A percentile compares a stretch with the other conserved stretches of the same genome.
These are phyloP conservation scores for Lasioglossum oenotherae DNA, from an alignment of 2,888 invertebrate species.

Conservation along the genomic window DNA sequence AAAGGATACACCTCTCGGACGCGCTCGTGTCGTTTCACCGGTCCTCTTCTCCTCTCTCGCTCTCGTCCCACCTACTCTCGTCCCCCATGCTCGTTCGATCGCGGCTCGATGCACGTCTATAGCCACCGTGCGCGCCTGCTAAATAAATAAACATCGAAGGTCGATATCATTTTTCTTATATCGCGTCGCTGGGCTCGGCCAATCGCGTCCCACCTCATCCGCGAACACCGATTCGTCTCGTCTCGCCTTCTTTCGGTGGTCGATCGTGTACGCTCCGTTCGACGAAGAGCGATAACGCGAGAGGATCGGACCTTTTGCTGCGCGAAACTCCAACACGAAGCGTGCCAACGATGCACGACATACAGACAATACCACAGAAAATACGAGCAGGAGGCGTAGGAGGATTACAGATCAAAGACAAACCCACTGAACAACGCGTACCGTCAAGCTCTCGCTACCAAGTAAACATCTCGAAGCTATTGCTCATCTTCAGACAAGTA, in stretches of 20 bases:
- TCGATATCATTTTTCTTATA: constrained; percentile 58
- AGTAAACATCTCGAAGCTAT: too few species aligned
- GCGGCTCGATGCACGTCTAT: constrained; percentile 36
- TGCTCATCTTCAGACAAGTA: not conserved
- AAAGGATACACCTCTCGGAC: constrained; percentile 48
- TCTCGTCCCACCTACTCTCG: not conserved
- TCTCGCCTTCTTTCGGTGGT: not conserved
- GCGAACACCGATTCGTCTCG: not conserved
- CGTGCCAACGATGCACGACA: not conserved
- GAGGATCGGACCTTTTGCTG: not conserved
- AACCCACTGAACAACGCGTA: too few species aligned
- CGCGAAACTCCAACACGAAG: not conserved
- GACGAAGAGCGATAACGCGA: not conserved
- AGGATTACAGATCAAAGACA: not conserved
- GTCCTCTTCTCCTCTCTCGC: constrained; percentile 7
- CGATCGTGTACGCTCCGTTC: not conserved
- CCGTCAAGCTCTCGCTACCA: not conserved
- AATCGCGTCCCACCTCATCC: constrained; percentile 10
- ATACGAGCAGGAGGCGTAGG: not conserved
- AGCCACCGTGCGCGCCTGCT: constrained; percentile 20
- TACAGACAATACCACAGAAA: not conserved
- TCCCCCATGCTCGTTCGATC: constrained; percentile 36
- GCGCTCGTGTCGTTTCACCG: constrained; percentile 48
- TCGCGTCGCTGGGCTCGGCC: constrained; percentile 16
- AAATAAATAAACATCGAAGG: constrained; percentile 58